Evolutionary conservation across 2,797 vertebrate genomes (phyloP).

Genomic region (Vireo griseus): DNA sequence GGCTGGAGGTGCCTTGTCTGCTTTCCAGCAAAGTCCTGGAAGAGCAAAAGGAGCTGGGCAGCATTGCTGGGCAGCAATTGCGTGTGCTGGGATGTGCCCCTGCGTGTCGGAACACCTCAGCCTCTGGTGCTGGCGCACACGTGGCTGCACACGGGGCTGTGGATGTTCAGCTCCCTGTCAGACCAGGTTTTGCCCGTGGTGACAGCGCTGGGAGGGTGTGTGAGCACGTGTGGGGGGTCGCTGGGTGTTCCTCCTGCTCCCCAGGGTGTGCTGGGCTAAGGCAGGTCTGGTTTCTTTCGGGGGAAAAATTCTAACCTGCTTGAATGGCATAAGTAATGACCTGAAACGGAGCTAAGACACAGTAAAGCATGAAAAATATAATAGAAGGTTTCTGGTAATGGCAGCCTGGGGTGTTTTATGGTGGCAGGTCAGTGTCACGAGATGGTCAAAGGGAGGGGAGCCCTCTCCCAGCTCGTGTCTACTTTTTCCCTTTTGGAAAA

Average conservation of each 20-base stretch:
- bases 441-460: not conserved
- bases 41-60: not conserved
- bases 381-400: not conserved
- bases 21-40: not conserved
- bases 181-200: not conserved
- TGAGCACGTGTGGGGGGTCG: accelerated
- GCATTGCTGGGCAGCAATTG: accelerated
- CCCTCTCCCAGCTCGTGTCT: not conserved
- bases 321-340: not conserved
- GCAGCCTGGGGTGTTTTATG: not conserved
- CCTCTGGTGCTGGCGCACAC: not conserved
- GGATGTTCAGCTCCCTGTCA: not conserved
- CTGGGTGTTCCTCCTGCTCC: not conserved
- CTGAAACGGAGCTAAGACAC: not conserved
- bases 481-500: not conserved
- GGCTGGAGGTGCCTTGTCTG: not conserved
- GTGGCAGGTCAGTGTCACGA: not conserved
- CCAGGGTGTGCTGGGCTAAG: not conserved
- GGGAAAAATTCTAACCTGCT: not conserved
- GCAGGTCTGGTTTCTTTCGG: not conserved
- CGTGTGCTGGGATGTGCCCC: accelerated
- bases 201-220: not conserved
- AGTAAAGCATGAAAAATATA: not conserved
- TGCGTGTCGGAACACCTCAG: not conserved
- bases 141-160: accelerated